Percentiles rank a stretch among this genome's conserved stretches.
phyloP scores from a whole-genome alignment of 2,888 invertebrate species.

The Sphaerophoria rueppellii region DNA sequence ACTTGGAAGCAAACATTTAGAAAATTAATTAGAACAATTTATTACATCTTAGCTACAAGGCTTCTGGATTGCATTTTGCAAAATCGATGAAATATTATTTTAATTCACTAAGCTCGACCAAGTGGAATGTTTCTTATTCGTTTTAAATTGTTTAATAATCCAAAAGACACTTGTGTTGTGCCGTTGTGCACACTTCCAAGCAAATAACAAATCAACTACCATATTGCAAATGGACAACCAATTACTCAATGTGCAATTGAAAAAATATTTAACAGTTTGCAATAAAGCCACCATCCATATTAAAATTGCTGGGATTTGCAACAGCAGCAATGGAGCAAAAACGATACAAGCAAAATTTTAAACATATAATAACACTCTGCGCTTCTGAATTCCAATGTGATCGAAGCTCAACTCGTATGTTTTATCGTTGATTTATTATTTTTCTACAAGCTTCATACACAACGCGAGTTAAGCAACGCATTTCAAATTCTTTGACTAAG shows the following conservation, averaged over 20 bases:
- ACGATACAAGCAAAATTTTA: slow-evolving; percentile 11
- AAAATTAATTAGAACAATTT: not conserved
- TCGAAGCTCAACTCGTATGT: not conserved
- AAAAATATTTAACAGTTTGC: slow-evolving; percentile 32
- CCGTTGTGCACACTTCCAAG: not conserved
- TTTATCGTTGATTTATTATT: slow-evolving; percentile 30
- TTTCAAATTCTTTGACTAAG: slow-evolving; percentile 52
- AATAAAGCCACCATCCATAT: slow-evolving; percentile 19
- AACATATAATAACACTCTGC: not conserved
- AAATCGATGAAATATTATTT: not conserved
- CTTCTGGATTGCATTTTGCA: not conserved
- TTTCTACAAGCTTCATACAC: slow-evolving; percentile 17
- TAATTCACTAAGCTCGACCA: slow-evolving; percentile 10
- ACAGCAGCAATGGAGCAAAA: slow-evolving; percentile 50
- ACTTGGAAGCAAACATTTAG: not conserved
- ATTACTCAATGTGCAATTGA: slow-evolving; percentile 53
- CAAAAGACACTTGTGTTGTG: slow-evolving; percentile 2
- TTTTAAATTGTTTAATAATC: slow-evolving; percentile 13
- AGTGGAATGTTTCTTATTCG: slow-evolving; percentile 31
- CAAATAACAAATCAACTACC: slow-evolving; percentile 44
- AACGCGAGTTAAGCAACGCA: slow-evolving; percentile 33
- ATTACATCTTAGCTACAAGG: not conserved
- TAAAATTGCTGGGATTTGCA: slow-evolving; percentile 48
- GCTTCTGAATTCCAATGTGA: slow-evolving; percentile 40
- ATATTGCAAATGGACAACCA: slow-evolving; percentile 16